Percentiles rank a stretch among this genome's conserved stretches.
phyloP scores from a whole-genome alignment of 1,140 invertebrate genomes.

The Adoxophyes honmai region DNA sequence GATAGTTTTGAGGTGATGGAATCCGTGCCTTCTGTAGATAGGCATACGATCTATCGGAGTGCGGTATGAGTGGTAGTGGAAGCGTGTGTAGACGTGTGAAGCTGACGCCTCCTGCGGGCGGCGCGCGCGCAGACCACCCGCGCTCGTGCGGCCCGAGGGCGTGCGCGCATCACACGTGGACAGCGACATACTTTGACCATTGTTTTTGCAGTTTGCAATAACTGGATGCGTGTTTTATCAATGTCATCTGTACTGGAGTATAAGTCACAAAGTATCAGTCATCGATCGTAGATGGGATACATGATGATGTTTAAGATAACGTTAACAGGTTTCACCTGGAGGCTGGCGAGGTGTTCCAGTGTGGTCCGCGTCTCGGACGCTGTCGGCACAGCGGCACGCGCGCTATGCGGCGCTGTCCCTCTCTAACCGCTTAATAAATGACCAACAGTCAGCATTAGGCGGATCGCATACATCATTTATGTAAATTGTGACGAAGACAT shows the following conservation, averaged over 20 bases:
- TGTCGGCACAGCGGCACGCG: conserved; percentile 67
- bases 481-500: conserved; percentile 77
- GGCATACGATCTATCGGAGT: conserved; percentile 26
- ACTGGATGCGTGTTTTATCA: too few species aligned
- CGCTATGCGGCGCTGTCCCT: conserved; percentile 59
- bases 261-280: too few species aligned
- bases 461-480: conserved; percentile 76
- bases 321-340: conserved; percentile 52
- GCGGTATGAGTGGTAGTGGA: conserved; percentile 22
- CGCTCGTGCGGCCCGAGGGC: conserved; percentile 40
- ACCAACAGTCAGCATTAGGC: conserved; percentile 67
- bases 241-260: too few species aligned
- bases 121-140: conserved; percentile 57
- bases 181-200: background rate
- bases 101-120: conserved; percentile 47
- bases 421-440: conserved; percentile 67
- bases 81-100: conserved; percentile 50
- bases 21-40: conserved; percentile 25
- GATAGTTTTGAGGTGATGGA: conserved; percentile 16
- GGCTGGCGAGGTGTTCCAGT: conserved; percentile 35
- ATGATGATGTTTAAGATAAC: conserved; percentile 4
- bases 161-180: conserved; percentile 38
- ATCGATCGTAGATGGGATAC: background rate
- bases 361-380: conserved; percentile 56
- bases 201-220: too few species aligned